These are phyloP conservation scores for Zygogramma bicolorata DNA, from an alignment of 2,888 invertebrate genomes.

Conservation along the genomic window DNA sequence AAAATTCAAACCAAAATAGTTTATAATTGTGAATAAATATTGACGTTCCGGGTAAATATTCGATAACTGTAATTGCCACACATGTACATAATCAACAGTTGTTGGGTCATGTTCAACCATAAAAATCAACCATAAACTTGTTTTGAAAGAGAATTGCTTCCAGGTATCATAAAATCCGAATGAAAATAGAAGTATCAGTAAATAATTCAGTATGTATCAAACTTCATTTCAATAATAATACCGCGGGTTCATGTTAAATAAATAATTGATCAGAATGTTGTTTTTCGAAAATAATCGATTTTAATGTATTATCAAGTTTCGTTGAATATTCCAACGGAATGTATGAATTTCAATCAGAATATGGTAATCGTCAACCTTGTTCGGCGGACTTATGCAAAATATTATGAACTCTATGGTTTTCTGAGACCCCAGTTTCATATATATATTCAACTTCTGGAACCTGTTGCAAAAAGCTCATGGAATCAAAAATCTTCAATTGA, in stretches of 20 bases:
- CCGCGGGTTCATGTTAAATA: neutral
- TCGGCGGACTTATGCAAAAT: neutral
- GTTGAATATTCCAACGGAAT: neutral
- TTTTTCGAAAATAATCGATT: neutral
- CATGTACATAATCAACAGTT: neutral
- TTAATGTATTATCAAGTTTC: neutral
- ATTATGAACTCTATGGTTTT: no score
- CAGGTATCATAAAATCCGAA: neutral
- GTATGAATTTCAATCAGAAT: neutral
- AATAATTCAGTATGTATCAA: neutral
- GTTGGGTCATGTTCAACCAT: neutral
- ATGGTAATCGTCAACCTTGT: no score
- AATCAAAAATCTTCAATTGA: no score
- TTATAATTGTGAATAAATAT: neutral
- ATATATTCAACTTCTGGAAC: no score
- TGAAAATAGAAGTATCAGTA: neutral
- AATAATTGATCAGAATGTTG: neutral
- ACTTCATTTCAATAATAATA: neutral
- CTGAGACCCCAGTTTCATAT: no score
- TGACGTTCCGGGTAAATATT: neutral
- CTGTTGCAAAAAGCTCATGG: no score
- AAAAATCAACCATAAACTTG: neutral
- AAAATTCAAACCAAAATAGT: neutral
- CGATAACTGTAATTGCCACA: conserved; percentile 3
- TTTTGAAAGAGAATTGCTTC: neutral